These are phyloP conservation scores for Nomada fucata DNA, from an alignment of 2,888 invertebrate species.

Conservation along the genomic window DNA sequence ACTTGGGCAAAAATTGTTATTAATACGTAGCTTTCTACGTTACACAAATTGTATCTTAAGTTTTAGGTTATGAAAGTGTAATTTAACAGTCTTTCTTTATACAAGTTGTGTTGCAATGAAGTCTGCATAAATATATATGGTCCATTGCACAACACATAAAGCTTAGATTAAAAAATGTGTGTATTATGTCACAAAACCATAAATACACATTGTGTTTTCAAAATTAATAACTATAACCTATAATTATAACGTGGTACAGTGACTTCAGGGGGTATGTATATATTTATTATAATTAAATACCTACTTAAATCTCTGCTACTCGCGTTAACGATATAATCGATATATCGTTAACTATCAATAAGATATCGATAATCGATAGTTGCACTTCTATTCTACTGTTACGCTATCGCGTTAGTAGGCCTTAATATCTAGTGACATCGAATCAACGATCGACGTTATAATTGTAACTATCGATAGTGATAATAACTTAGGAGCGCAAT, in stretches of 20 bases:
- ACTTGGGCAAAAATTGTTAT: neutral
- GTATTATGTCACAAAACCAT: neutral
- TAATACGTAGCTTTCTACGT: neutral
- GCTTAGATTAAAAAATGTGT: neutral
- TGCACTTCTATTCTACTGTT: no score
- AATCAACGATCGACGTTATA: no score
- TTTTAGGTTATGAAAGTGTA: neutral
- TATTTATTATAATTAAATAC: no score
- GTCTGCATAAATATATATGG: neutral
- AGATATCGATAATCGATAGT: neutral
- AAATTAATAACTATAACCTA: neutral
- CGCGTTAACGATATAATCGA: neutral
- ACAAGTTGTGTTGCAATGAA: neutral
- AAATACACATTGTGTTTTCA: neutral
- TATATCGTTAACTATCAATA: neutral
- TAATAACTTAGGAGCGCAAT: no score
- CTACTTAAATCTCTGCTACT: no score
- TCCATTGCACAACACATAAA: neutral
- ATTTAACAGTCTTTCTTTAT: neutral
- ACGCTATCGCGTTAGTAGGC: no score
- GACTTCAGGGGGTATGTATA: no score
- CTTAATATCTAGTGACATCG: no score
- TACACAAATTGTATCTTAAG: neutral
- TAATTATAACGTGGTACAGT: no score
- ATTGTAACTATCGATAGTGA: no score